Conservation (phyloP, 1,140 invertebrate species). For the Papilio helenus region DNA sequence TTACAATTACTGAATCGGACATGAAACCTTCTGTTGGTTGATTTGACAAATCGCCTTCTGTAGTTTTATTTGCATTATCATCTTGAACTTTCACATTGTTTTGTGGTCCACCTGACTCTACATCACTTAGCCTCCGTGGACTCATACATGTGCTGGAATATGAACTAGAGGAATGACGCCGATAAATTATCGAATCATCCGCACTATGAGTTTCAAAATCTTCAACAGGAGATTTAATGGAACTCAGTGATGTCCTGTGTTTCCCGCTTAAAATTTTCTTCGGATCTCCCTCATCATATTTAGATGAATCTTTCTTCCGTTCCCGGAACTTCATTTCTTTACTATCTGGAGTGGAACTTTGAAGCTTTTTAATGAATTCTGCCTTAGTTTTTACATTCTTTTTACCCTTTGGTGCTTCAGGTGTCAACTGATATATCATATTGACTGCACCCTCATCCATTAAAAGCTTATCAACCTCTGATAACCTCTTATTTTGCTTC, state of each 20-base stretch:
- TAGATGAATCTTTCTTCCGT: constrained; percentile 69
- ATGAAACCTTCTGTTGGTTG: constrained; percentile 59
- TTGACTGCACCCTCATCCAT: constrained; percentile 94
- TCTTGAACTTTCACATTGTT: constrained; percentile 42
- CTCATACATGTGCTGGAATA: constrained; percentile 88
- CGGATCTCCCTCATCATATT: constrained; percentile 74
- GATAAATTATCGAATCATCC: constrained; percentile 90
- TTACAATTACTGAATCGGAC: constrained; percentile 46
- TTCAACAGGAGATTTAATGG: constrained; percentile 82
- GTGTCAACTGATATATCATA: constrained; percentile 89
- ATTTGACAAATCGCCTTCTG: constrained; percentile 39
- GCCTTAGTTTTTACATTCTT: constrained; percentile 80
- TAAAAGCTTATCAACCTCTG: constrained; percentile 89
- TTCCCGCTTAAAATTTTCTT: constrained; percentile 77
- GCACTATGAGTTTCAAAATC: constrained; percentile 85
- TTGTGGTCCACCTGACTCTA: constrained; percentile 53
- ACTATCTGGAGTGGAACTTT: constrained; percentile 81
- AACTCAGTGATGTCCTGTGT: constrained; percentile 68
- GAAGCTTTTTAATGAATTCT: constrained; percentile 84
- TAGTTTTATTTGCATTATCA: constrained; percentile 44
- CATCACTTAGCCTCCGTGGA: constrained; percentile 74
- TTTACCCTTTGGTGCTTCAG: constrained; percentile 78
- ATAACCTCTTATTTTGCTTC: constrained; percentile 84
- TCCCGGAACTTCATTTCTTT: constrained; percentile 81
- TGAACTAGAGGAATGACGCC: constrained; percentile 91